phyloP scores from a whole-genome alignment of 2,113 vertebrate species.

The Gorilla gorilla region DNA sequence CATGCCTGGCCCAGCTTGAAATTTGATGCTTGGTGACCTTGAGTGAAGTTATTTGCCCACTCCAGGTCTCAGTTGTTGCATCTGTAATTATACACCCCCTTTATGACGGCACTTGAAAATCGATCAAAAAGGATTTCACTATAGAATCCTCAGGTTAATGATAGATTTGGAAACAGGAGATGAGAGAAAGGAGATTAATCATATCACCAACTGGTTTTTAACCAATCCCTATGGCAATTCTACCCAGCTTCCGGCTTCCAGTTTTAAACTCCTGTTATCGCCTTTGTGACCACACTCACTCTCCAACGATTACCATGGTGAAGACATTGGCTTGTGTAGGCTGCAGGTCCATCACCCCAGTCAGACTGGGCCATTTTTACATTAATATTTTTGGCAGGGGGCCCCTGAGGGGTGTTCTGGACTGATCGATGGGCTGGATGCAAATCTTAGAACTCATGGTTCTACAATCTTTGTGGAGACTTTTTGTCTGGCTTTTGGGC shows the following conservation, averaged over 20 bases:
- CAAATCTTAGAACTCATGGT: not conserved
- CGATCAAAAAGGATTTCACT: not conserved
- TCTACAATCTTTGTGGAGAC: not conserved
- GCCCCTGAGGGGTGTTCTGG: not conserved
- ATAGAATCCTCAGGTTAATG: not conserved
- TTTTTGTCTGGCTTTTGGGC: not conserved
- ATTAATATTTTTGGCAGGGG: not conserved
- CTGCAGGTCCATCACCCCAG: not conserved
- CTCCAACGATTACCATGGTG: not conserved
- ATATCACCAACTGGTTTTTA: not conserved
- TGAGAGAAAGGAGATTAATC: not conserved
- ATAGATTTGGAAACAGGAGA: constrained; percentile 14
- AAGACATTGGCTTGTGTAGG: not conserved
- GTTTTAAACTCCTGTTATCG: not conserved
- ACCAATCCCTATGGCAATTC: not conserved
- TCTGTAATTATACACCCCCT: not conserved
- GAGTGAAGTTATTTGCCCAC: not conserved
- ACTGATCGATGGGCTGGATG: not conserved
- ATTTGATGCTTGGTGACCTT: not conserved
- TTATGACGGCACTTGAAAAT: not conserved
- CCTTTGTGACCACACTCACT: not conserved
- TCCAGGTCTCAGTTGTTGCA: not conserved
- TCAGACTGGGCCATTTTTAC: not conserved
- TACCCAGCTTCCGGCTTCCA: not conserved
- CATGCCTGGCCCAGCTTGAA: not conserved